Percentiles rank a stretch among this genome's conserved stretches.
phyloP scores from a whole-genome alignment of 2,113 vertebrate species.

The Dendropsophus ebraccatus region DNA sequence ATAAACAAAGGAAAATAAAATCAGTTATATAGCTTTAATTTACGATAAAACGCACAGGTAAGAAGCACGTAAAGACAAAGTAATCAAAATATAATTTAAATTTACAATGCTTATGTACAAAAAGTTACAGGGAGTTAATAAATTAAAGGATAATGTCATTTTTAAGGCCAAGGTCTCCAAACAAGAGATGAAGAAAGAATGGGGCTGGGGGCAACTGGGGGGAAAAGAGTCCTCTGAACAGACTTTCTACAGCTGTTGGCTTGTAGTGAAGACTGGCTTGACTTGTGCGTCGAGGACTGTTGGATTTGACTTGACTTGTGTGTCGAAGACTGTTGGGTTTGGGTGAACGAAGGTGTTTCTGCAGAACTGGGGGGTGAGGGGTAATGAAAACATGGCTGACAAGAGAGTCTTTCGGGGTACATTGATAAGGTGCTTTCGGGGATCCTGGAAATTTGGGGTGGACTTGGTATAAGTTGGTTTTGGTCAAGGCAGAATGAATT shows the following conservation, averaged over 20 bases:
- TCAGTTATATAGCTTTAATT: conserved; percentile 28
- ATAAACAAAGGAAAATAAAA: background rate
- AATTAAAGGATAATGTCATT: background rate
- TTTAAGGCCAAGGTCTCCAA: conserved; percentile 53
- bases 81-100: conserved; percentile 53
- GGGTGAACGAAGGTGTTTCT: background rate
- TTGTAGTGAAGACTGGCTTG: background rate
- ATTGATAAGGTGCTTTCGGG: background rate
- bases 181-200: background rate
- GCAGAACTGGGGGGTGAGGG: conserved; percentile 15
- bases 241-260: conserved; percentile 11
- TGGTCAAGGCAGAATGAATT: background rate
- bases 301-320: conserved; percentile 1
- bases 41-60: conserved; percentile 7
- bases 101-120: conserved; percentile 49
- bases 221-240: conserved; percentile 48
- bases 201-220: background rate
- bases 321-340: conserved; percentile 4
- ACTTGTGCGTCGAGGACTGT: conserved; percentile 19
- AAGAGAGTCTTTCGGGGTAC: background rate
- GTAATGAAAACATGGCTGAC: background rate
- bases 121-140: background rate
- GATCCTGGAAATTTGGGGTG: conserved; percentile 20
- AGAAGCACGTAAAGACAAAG: background rate
- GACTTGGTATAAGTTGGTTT: background rate